Conservation (phyloP, 2,113 vertebrate species). For the Anarhynchus alexandrinus region DNA sequence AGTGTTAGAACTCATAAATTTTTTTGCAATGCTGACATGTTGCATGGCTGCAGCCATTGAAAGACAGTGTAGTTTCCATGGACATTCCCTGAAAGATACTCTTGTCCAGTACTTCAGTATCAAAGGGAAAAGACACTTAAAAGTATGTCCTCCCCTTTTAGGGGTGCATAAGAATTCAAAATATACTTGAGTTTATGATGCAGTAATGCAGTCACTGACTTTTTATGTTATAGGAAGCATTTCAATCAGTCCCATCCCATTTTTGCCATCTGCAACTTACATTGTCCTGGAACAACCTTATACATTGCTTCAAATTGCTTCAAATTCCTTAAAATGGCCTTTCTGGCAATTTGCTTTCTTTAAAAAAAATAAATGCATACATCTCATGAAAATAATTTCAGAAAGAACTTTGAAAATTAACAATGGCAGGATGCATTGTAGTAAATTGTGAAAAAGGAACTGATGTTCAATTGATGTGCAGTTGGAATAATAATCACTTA, state of each 20-base stretch:
- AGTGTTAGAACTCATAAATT: background rate
- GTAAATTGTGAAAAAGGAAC: background rate
- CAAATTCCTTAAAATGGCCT: background rate
- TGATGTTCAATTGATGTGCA: background rate
- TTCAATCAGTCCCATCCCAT: background rate
- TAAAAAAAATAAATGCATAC: background rate
- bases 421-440: background rate
- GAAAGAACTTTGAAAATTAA: background rate
- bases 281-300: background rate
- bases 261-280: background rate
- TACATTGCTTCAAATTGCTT: background rate
- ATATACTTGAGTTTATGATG: background rate
- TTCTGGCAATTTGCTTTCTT: background rate
- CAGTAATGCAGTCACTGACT: background rate
- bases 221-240: background rate
- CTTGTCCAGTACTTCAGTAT: background rate
- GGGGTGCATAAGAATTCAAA: background rate
- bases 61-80: background rate
- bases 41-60: background rate
- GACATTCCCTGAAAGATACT: background rate
- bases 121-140: background rate
- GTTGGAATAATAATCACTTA: background rate
- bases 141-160: background rate
- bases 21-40: background rate
- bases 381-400: background rate